Conservation (phyloP, 2,888 invertebrate genomes). For the Lapara coniferarum region DNA sequence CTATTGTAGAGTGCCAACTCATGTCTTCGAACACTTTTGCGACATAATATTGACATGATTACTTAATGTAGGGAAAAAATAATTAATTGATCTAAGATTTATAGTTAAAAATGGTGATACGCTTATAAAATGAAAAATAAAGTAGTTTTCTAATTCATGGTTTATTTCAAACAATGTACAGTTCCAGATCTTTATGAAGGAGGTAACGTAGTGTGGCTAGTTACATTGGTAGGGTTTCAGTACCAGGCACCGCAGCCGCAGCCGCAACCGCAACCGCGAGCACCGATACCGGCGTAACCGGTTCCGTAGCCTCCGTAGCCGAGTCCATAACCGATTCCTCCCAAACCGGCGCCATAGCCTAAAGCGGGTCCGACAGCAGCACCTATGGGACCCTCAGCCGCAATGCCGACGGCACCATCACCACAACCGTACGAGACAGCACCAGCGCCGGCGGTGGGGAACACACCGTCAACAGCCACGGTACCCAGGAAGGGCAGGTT, state of each 20-base stretch:
- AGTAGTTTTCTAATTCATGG: too few relatives aligned
- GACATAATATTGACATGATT: too few relatives aligned
- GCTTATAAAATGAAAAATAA: too few relatives aligned
- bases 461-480: slow-evolving; percentile 42
- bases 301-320: slow-evolving; percentile 26
- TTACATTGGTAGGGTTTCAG: neutral
- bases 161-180: too few relatives aligned
- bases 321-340: slow-evolving; percentile 12
- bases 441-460: slow-evolving; percentile 45
- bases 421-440: slow-evolving; percentile 48
- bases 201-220: neutral
- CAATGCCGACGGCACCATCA: slow-evolving; percentile 43
- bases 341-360: slow-evolving; percentile 20
- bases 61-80: too few relatives aligned
- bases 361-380: slow-evolving; percentile 22
- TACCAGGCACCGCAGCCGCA: slow-evolving; percentile 14
- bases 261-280: slow-evolving; percentile 24
- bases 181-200: too few relatives aligned
- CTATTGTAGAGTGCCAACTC: too few relatives aligned
- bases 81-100: too few relatives aligned
- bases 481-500: slow-evolving; percentile 18
- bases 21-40: too few relatives aligned
- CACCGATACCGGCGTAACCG: slow-evolving; percentile 23
- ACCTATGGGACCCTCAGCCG: slow-evolving; percentile 27
- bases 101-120: too few relatives aligned